These are phyloP conservation scores for Hirundichthys speculiger DNA, from an alignment of 2,113 vertebrate genomes.

Conservation along the genomic window DNA sequence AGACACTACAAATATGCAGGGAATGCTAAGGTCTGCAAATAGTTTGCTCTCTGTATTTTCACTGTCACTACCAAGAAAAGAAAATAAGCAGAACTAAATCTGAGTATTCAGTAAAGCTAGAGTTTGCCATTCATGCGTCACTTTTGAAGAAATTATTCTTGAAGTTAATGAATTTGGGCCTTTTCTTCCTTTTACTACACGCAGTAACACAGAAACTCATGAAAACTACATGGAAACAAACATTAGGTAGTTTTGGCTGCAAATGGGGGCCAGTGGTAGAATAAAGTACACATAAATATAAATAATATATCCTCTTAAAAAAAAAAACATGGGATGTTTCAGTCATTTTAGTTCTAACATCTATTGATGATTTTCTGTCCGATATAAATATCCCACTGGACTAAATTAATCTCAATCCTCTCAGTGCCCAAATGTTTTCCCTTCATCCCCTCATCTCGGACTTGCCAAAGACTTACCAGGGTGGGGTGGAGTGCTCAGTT, in stretches of 20 bases:
- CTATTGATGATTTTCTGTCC: slow-evolving; percentile 38
- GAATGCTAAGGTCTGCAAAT: slow-evolving; percentile 90
- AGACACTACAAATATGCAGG: slow-evolving; percentile 94
- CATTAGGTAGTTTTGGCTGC: slow-evolving; percentile 73
- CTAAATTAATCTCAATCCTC: slow-evolving; percentile 69
- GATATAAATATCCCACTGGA: slow-evolving; percentile 59
- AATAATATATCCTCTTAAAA: slow-evolving; percentile 70
- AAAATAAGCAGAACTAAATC: slow-evolving; percentile 42
- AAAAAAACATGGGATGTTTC: slow-evolving; percentile 19
- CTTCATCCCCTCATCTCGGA: slow-evolving; percentile 30
- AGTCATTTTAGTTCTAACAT: slow-evolving; percentile 44
- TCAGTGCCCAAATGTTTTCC: slow-evolving; percentile 46
- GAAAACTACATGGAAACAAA: slow-evolving; percentile 54
- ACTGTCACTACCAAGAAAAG: slow-evolving; percentile 78
- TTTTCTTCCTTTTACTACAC: slow-evolving; percentile 4
- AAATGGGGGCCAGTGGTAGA: slow-evolving; percentile 58
- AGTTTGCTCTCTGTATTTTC: slow-evolving; percentile 86
- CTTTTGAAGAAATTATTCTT: slow-evolving; percentile 16
- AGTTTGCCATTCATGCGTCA: slow-evolving; percentile 69
- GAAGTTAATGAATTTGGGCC: not conserved
- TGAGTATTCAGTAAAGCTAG: slow-evolving; percentile 79
- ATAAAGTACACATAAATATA: slow-evolving; percentile 77
- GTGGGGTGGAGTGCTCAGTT: slow-evolving; percentile 49
- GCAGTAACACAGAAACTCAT: slow-evolving; percentile 27
- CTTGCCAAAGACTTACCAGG: slow-evolving; percentile 23